These are phyloP conservation scores for Diadumene lineata DNA, from an alignment of 92 coral and sea anemone species.

Conservation along the genomic window DNA sequence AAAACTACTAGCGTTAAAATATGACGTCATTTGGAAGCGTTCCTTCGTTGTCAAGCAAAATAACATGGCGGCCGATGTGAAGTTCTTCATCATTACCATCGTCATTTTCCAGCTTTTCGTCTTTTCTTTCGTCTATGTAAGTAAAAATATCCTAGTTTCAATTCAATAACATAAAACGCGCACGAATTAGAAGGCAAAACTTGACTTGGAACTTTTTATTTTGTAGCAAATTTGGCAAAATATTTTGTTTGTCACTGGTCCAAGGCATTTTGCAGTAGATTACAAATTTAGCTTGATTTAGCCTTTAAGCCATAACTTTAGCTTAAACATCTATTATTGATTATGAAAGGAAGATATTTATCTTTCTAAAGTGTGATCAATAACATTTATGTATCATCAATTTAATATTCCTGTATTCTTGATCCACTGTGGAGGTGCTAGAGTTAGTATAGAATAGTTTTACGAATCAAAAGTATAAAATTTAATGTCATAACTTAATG, in stretches of 20 bases:
- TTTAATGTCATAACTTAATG: no score
- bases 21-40: conserved; percentile 24
- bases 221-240: neutral
- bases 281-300: neutral
- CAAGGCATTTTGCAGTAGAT: no score
- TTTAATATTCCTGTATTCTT: no score
- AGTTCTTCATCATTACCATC: neutral
- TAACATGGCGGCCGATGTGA: conserved; percentile 10
- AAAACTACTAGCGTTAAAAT: no score
- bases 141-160: neutral
- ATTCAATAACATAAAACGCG: neutral
- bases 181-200: no score
- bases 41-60: conserved; percentile 27
- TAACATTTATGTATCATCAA: no score
- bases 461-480: no score
- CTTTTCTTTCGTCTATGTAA: conserved; percentile 15
- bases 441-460: no score
- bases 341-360: no score
- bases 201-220: neutral
- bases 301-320: neutral
- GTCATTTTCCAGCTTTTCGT: neutral
- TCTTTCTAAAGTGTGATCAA: no score
- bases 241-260: neutral
- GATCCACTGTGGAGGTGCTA: no score
- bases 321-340: no score